Percentiles rank a stretch among this genome's conserved stretches.
Conservation (phyloP, 1,140 invertebrate genomes). For the Drosophila bifasciata region DNA sequence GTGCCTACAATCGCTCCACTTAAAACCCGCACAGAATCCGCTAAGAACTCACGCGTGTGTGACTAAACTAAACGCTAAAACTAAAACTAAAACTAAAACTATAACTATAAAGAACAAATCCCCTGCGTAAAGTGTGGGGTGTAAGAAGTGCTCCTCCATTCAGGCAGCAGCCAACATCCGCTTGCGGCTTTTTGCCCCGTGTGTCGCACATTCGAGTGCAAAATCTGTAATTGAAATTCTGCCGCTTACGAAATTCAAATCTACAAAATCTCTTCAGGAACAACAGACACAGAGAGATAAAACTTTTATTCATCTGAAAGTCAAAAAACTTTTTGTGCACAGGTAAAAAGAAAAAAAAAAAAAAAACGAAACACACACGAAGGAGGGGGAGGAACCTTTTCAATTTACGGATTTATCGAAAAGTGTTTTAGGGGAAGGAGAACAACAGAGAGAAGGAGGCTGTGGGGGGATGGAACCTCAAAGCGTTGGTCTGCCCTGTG, state of each 20-base stretch:
- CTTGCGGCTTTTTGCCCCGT: conserved; percentile 14
- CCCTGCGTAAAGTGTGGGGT: too few relatives aligned
- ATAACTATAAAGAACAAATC: conserved; percentile 1
- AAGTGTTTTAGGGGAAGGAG: conserved; percentile 8
- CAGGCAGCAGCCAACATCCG: conserved; percentile 11
- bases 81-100: conserved; percentile 6
- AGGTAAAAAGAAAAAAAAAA: conserved; percentile 64
- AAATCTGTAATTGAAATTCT: conserved; percentile 76
- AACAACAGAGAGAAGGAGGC: background rate
- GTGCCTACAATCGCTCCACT: too few relatives aligned
- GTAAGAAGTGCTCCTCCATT: conserved; percentile 10
- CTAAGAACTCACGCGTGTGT: conserved; percentile 24
- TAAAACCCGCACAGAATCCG: conserved; percentile 34
- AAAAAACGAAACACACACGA: conserved; percentile 1
- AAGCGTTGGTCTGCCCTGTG: too few relatives aligned
- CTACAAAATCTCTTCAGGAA: conserved; percentile 3
- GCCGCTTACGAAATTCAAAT: conserved; percentile 58
- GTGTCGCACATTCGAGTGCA: conserved; percentile 54
- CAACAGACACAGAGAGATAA: conserved; percentile 21
- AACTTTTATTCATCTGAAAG: conserved; percentile 60
- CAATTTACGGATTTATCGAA: conserved; percentile 8
- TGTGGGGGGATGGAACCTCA: background rate
- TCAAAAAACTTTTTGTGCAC: conserved; percentile 58
- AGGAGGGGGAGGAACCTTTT: conserved; percentile 25
- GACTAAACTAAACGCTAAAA: conserved; percentile 49